Base-by-base conservation (phyloP, 1,140 invertebrate genomes). In the Tribolium castaneum region DNA sequence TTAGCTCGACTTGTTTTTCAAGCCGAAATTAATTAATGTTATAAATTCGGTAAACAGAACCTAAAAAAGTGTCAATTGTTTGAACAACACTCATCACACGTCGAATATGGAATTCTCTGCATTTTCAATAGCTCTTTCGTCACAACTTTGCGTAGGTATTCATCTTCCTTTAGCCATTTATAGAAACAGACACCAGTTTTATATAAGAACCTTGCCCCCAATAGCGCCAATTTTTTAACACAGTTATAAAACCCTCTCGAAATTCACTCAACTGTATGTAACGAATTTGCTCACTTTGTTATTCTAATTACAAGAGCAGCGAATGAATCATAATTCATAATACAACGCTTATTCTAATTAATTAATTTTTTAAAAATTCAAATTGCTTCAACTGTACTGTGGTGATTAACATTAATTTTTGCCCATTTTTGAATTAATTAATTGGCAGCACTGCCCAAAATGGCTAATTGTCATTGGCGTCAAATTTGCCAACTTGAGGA, bases 101-200 rank as follows among this genome's bases (percentile, higher is more conserved):
- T n/a, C 59, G 6, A 66, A 66, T 66, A 66, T 66, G 59, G 59
- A 39, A 66, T 66, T 66, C 59, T 66, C n/a, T 34, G 13, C 30
- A 35, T 66, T 66, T 66, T 35, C 59, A 66, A 66, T 66, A 62
- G 16, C 16, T 34, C 2, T 66, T 66, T 66, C 59, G 59, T 66
- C 59, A 66, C 59, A 10, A 12, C 19, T 66, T 66, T 66, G 59
- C 59, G 59, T 66, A 66, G 59, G 59, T 13, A 66, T 66, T 13
- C 59, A 66, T 66, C 59, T 66, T 66, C 59, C 59, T 66, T 66
- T 14, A 34, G n/a, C 59, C 59, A 66, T 66, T 66, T 66, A 66
- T 66, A 35, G 59, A 59, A 59, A 25, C 19, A 59, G 14, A 66
- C 59, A 22, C 59, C 30, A 35, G 59, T 66, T 66, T 30, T 35